Evolutionary conservation across 1,140 invertebrate species (phyloP), one percentile per base, ranked within the genome.

Genomic region (Hycleus cichorii): DNA sequence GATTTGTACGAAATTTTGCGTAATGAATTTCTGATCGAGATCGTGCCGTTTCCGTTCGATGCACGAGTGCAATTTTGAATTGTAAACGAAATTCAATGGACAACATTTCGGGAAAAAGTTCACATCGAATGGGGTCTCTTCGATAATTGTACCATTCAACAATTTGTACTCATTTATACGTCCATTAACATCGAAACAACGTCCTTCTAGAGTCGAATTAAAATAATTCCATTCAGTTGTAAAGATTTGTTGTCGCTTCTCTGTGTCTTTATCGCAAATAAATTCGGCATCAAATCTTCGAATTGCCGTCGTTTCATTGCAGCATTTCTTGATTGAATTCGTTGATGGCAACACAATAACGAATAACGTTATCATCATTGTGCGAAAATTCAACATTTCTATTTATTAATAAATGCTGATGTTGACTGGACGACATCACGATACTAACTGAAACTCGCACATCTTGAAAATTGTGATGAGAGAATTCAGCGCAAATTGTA

Each of bases 51-150:
- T 46, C 7, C 25, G 50, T 43, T 58, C 39, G 2, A 50, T 44
- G 44, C 67, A 68, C 4, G 57, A 57, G 56, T 61, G 67, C 3
- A 39, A 25, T n/a, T 49, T 48, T 3, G 47, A 39, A 49, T 67
- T 57, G 47, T 68, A 68, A 40, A 49, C 24, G 49, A 58, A 57
- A n/a, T 47, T 32, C 3, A 65, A 38, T 5, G 67, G 67, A 45
- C 67, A 68, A 49, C 67, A 68, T 57, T 68, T 68, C n/a, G 60
- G 63, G 24, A 65, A 68, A 7, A 39, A 50, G 8, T 55, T 40
- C 26, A 54, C 47, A 7, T 26, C 48, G 38, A 55, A 47, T 7
- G 32, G 32, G 1, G 18, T n/a, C 26, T 53, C 43, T n/a, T 53
- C 43, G 9, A 53, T 8, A 7, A 53, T 18, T 4, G 51, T 53